Evolutionary conservation across 2,113 vertebrate species (phyloP).

Genomic region (Platycercus adscitus): DNA sequence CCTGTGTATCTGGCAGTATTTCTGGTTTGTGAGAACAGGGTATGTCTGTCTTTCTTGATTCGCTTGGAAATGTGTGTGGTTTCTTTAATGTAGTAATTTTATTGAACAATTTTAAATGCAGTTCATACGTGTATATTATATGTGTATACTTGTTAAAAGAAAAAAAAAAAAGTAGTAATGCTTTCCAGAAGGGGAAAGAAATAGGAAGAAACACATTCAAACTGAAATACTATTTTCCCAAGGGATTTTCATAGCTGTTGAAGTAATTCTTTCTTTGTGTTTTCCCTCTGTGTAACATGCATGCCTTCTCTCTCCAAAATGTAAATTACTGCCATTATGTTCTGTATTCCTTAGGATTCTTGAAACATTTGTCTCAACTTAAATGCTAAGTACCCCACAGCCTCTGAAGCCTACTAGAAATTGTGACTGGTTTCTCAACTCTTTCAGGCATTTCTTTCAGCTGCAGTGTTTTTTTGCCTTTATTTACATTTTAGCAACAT

Average conservation of each 20-base stretch:
- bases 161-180: slow-evolving; percentile 23
- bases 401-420: slow-evolving; percentile 1
- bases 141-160: slow-evolving; percentile 45
- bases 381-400: slow-evolving; percentile 6
- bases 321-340: slow-evolving; percentile 56
- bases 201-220: slow-evolving; percentile 45
- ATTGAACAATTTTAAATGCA: slow-evolving; percentile 64
- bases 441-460: neutral
- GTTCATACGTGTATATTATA: slow-evolving; percentile 64
- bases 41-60: neutral
- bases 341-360: slow-evolving; percentile 31
- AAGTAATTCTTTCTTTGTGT: slow-evolving; percentile 69
- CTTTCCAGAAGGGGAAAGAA: slow-evolving; percentile 63
- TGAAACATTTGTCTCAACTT: slow-evolving; percentile 36
- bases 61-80: slow-evolving; percentile 42
- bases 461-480: neutral
- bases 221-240: slow-evolving; percentile 48
- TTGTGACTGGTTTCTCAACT: neutral
- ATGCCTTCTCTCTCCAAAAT: slow-evolving; percentile 40
- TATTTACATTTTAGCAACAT: neutral
- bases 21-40: slow-evolving; percentile 23
- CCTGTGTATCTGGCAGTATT: slow-evolving; percentile 20
- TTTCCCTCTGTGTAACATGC: slow-evolving; percentile 42
- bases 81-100: slow-evolving; percentile 65
- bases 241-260: slow-evolving; percentile 56